Evolutionary conservation across 2,113 vertebrate species (phyloP), one percentile per base, ranked within the genome.

Genomic region (Atrichornis clamosus): DNA sequence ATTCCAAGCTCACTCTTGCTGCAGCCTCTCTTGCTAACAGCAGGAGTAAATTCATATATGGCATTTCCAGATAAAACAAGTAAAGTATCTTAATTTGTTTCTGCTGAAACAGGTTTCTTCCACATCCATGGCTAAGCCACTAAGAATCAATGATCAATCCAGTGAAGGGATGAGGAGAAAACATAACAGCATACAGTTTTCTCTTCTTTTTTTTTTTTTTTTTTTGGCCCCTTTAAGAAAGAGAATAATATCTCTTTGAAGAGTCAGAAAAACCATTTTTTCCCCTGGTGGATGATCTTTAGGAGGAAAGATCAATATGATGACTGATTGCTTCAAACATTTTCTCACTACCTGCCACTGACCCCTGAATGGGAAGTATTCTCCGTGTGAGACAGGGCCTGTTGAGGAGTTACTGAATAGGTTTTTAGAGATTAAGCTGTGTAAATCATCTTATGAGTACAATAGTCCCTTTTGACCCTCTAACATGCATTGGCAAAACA

Each of bases 101-200:
- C 33, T 1, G 0, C 7, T 39, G 23, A 55, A 37, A 46, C 19
- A 75, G 30, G 59, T 55, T 77, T 70, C 9, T 62, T 39, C 35
- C 58, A 59, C 1, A 30, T 14, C 5, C 41, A 37, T 1, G 0
- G 26, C 37, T 82, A 72, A 63, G 18, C 8, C 7, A 1, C 23
- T 72, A 63, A 79, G 23, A 69, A 46, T 19, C 18, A 65, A 22
- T 26, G 37, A 83, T 42, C 55, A 77, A 24, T 21, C 2, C 22
- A 47, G 28, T 11, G 23, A 64, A 73, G 15, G 35, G 35, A 63
- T 15, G 5, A 74, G 17, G 9, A 82, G 13, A 67, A 70, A 67
- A 44, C 8, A 19, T 33, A 58, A 44, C 6, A 67, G 3, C 0
- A 1, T 32, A 9, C 26, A 46, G 4, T 27, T 9, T 50, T 44